Base-by-base conservation (phyloP, 1,140 invertebrate genomes). In the Cotesia typhae region DNA sequence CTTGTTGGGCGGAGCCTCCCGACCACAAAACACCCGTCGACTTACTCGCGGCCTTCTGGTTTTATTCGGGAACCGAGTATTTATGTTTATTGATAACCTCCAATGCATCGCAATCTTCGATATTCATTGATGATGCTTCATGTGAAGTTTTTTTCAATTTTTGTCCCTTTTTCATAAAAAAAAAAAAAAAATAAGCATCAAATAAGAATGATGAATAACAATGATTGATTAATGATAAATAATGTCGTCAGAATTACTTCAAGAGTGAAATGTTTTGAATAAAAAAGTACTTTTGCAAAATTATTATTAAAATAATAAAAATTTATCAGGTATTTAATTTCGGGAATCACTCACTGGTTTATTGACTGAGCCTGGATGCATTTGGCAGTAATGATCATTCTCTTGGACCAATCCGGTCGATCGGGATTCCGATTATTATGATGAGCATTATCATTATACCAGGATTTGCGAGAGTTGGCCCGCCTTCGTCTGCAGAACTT, bases 1-100 rank as follows among this genome's bases (percentile, higher is more conserved):
- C 82, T 79, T 76, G 71, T 79, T 87, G 85, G 85, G 85, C 85
- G 85, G 85, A 86, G 85, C 85, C 77, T 86, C 81, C 73, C 10
- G 75, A 82, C 83, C 80, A 82, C 85, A 85, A 86, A 86, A 86
- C 81, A 84, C 78, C 80, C 81, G 81, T 80, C 81, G 81, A 79
- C 81, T 80, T 72, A 82, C 79, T 72, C 68, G 66, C n/a, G 51
- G 64, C 64, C 66, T 55, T 67, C 52, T 55, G 66, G 51, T 67
- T 28, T 35, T 67, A 67, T 41, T 67, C 53, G 38, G 66, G 51
- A 14, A 67, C 66, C 53, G 36, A 55, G 36, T 57, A 57, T 57
- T 57, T 57, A 57, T 57, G n/a, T 57, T 47, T 47, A 6, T 28
- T 28, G 28, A 28, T 28, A 28, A 28, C 28, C 28, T 28, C 28